phyloP scores from a whole-genome alignment of 37 sponge, comb jelly and placozoan genomes.

The Beroe forskalii region DNA sequence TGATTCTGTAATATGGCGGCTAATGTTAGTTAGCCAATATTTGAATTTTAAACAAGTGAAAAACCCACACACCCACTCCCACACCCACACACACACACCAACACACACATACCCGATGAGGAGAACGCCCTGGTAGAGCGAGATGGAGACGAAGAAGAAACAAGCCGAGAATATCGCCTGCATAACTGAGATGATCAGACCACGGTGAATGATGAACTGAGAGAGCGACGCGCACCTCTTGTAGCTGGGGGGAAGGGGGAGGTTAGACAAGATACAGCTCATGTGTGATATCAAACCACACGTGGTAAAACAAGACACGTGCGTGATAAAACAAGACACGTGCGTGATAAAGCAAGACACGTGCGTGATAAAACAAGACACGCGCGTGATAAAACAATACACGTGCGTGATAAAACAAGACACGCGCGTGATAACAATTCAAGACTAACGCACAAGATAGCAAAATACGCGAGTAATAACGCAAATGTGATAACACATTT shows the following conservation, averaged over 20 bases:
- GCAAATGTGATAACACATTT: too few species aligned
- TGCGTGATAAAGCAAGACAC: neutral
- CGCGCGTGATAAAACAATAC: too few species aligned
- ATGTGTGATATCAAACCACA: neutral
- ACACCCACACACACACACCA: neutral
- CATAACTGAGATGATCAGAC: conserved; percentile 95
- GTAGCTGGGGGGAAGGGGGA: conserved; percentile 72
- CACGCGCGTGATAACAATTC: too few species aligned
- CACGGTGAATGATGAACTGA: conserved; percentile 96
- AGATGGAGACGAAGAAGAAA: conserved; percentile 88
- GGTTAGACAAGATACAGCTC: neutral
- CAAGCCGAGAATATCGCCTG: conserved; percentile 90
- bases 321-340: too few species aligned
- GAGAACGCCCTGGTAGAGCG: conserved; percentile 89
- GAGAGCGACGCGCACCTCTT: conserved; percentile 88
- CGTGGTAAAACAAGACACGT: too few species aligned
- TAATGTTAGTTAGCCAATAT: too few species aligned
- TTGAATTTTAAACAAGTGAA: too few species aligned
- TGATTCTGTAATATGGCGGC: too few species aligned
- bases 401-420: too few species aligned
- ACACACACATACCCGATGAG: conserved; percentile 84
- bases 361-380: too few species aligned
- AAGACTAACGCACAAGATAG: too few species aligned
- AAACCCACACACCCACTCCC: neutral
- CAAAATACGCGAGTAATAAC: too few species aligned